phyloP scores from a whole-genome alignment of 2,113 vertebrate genomes.

The Pandion haliaetus region DNA sequence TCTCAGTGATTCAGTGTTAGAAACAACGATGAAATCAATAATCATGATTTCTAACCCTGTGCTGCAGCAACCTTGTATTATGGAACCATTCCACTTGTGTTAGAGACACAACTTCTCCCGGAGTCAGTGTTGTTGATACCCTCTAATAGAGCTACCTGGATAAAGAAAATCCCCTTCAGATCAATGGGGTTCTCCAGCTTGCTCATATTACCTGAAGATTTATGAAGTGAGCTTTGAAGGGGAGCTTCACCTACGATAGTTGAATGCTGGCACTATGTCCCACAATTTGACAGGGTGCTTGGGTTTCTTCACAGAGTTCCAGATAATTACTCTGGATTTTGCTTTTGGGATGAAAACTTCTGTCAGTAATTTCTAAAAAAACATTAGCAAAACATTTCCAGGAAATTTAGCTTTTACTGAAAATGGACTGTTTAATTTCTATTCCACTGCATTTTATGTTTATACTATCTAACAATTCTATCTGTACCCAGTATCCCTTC shows the following conservation, averaged over 20 bases:
- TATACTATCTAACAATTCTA: neutral
- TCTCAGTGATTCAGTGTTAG: neutral
- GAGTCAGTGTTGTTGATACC: neutral
- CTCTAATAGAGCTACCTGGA: neutral
- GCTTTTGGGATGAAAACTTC: neutral
- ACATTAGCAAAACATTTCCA: neutral
- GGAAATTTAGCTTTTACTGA: neutral
- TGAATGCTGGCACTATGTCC: neutral
- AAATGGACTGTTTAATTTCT: neutral
- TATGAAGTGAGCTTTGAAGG: neutral
- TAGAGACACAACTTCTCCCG: neutral
- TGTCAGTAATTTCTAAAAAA: neutral
- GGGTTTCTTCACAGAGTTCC: neutral
- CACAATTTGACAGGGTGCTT: neutral
- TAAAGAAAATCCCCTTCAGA: neutral
- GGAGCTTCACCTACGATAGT: rapidly evolving
- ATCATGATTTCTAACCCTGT: neutral
- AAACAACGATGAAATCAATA: neutral
- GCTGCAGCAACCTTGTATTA: neutral
- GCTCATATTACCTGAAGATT: neutral
- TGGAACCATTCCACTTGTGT: neutral
- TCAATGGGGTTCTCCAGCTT: neutral
- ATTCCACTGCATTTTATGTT: neutral
- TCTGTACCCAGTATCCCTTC: neutral
- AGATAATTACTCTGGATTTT: neutral